Percentiles rank a stretch among this genome's conserved stretches.
These are phyloP conservation scores for Ochropleura leucogaster DNA, from an alignment of 2,888 invertebrate genomes.

Conservation along the genomic window DNA sequence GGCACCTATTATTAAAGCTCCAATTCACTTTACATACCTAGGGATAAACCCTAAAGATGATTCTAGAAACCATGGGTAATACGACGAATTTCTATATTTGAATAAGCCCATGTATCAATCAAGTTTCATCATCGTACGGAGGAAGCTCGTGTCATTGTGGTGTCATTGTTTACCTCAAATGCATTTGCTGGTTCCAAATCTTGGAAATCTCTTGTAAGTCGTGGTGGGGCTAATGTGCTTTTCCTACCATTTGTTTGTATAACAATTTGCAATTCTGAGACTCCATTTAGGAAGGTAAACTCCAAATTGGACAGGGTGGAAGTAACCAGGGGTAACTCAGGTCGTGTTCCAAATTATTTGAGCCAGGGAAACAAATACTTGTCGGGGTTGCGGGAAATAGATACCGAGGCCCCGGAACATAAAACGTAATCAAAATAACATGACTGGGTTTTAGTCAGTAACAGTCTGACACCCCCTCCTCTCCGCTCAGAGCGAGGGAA, in stretches of 20 bases:
- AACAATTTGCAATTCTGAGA: conserved; percentile 24
- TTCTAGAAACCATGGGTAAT: not conserved
- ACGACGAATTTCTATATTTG: conserved; percentile 15
- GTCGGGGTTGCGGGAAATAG: too few species aligned
- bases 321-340: not conserved
- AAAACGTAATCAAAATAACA: too few species aligned
- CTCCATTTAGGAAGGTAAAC: conserved; percentile 22
- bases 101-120: conserved; percentile 9
- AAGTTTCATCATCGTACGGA: conserved; percentile 15
- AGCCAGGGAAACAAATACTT: conserved; percentile 22
- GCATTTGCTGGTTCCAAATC: conserved; percentile 24
- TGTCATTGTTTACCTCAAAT: conserved; percentile 28
- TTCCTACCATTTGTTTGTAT: conserved; percentile 3
- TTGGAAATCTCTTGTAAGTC: conserved; percentile 29
- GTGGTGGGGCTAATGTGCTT: conserved; percentile 28
- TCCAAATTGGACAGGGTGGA: not conserved
- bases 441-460: too few species aligned
- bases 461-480: too few species aligned
- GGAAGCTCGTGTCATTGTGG: conserved; percentile 39
- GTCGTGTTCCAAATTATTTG: conserved; percentile 21
- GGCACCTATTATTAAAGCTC: conserved; percentile 31
- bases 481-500: too few species aligned
- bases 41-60: not conserved
- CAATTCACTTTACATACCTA: conserved; percentile 8
- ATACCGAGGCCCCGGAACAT: too few species aligned